A percentile compares a stretch with the other conserved stretches of the same genome.
These are phyloP conservation scores for Zhengitettix transpicula DNA, from an alignment of 2,888 invertebrate species.

Conservation along the genomic window DNA sequence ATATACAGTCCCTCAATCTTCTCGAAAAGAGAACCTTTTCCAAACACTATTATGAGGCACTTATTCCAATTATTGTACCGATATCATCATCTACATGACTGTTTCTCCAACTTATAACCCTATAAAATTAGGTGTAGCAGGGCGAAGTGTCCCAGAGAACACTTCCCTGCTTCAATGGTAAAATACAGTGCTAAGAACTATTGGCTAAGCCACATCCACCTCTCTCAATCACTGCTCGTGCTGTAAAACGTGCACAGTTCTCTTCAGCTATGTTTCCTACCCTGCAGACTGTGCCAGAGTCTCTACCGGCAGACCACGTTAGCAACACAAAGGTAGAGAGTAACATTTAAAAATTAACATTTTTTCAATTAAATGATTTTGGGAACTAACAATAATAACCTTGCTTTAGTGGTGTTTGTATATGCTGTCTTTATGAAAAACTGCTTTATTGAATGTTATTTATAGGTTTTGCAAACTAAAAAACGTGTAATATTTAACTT, in stretches of 20 bases:
- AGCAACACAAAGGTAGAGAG: constrained; percentile 26
- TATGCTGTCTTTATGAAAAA: no score
- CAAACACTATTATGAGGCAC: no score
- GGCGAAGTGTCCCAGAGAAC: constrained; percentile 7
- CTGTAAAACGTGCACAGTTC: constrained; percentile 33
- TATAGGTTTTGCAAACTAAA: no score
- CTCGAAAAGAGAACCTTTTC: no score
- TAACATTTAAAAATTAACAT: background rate
- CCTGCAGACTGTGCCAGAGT: constrained; percentile 95
- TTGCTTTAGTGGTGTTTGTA: no score
- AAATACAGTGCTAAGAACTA: constrained; percentile 8
- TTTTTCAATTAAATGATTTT: background rate
- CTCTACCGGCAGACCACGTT: constrained; percentile 79
- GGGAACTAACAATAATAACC: no score
- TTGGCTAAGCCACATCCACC: constrained; percentile 7
- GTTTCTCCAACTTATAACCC: no score
- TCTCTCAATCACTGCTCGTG: constrained; percentile 1
- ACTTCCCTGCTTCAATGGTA: constrained; percentile 12
- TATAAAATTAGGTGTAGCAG: constrained; percentile 11
- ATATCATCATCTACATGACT: no score
- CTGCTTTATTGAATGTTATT: no score
- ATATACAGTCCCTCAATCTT: no score
- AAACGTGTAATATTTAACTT: no score
- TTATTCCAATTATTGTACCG: no score
- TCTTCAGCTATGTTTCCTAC: constrained; percentile 90